Conservation (phyloP, 2,888 invertebrate genomes). For the Blastobasis adustella region DNA sequence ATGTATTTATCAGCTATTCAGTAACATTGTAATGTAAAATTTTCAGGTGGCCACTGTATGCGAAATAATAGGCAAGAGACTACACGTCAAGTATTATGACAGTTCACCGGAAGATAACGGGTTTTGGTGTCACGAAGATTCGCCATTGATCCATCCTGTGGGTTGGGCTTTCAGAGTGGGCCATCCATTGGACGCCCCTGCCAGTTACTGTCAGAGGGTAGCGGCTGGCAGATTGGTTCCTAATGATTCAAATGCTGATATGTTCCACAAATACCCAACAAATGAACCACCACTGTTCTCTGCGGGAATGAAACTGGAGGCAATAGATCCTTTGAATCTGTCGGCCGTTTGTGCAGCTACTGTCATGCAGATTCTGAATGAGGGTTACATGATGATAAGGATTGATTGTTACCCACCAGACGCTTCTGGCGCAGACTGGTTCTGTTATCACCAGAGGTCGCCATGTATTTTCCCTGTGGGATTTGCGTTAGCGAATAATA, state of each 20-base stretch:
- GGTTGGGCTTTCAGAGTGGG: conserved; percentile 97
- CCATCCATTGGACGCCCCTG: conserved; percentile 90
- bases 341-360: conserved; percentile 97
- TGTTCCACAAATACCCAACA: conserved; percentile 80
- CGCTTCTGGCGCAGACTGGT: conserved; percentile 92
- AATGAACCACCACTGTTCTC: conserved; percentile 77
- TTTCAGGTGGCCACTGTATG: conserved; percentile 87
- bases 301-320: conserved; percentile 96
- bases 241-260: conserved; percentile 86
- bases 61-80: conserved; percentile 92
- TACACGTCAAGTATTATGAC: conserved; percentile 93
- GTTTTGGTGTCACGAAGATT: conserved; percentile 98
- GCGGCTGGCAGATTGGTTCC: conserved; percentile 81
- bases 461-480: conserved; percentile 97
- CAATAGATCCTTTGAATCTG: conserved; percentile 96
- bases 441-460: conserved; percentile 96
- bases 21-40: not conserved
- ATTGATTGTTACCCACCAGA: conserved; percentile 95
- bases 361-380: conserved; percentile 92
- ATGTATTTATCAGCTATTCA: too few species aligned
- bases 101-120: conserved; percentile 86
- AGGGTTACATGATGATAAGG: conserved; percentile 96
- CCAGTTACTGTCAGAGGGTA: conserved; percentile 84
- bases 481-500: conserved; percentile 89
- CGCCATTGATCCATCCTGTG: conserved; percentile 94